Conservation (phyloP, 2,113 vertebrate genomes). For the Heliornis fulica region DNA sequence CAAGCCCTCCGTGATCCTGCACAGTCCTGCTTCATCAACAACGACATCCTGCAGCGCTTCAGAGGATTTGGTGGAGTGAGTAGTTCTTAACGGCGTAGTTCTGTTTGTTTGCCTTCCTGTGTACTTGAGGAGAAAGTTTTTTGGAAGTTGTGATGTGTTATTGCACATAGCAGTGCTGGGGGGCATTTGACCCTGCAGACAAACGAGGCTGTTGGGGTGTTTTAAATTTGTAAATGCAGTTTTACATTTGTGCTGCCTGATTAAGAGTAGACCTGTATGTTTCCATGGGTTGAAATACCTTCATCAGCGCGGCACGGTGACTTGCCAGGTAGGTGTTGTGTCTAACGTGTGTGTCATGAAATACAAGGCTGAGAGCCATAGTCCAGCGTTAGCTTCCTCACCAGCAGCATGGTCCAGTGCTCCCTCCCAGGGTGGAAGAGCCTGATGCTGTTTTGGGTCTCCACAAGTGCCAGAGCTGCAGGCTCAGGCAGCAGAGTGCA, state of each 20-base stretch:
- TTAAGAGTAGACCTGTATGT: background rate
- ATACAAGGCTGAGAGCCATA: background rate
- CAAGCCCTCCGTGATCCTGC: slow-evolving; percentile 80
- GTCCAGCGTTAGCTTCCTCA: background rate
- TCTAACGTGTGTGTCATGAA: background rate
- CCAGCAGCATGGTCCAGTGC: background rate
- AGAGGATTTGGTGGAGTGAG: slow-evolving; percentile 90
- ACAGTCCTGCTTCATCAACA: slow-evolving; percentile 87
- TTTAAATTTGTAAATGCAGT: background rate
- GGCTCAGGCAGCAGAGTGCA: accelerated
- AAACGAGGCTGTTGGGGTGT: background rate
- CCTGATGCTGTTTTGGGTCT: background rate
- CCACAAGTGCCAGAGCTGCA: accelerated
- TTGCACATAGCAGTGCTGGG: background rate
- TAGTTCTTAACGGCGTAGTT: background rate
- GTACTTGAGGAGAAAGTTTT: background rate
- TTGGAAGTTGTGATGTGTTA: background rate
- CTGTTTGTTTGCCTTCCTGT: background rate
- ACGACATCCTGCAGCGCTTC: slow-evolving; percentile 81
- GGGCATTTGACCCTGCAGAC: background rate
- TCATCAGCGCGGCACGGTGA: background rate
- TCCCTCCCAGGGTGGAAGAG: background rate
- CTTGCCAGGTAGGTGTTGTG: background rate
- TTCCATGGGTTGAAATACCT: background rate
- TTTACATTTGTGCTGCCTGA: background rate